These are phyloP conservation scores for Cochlearius cochlearius DNA, from an alignment of 2,113 vertebrate species.

Conservation along the genomic window DNA sequence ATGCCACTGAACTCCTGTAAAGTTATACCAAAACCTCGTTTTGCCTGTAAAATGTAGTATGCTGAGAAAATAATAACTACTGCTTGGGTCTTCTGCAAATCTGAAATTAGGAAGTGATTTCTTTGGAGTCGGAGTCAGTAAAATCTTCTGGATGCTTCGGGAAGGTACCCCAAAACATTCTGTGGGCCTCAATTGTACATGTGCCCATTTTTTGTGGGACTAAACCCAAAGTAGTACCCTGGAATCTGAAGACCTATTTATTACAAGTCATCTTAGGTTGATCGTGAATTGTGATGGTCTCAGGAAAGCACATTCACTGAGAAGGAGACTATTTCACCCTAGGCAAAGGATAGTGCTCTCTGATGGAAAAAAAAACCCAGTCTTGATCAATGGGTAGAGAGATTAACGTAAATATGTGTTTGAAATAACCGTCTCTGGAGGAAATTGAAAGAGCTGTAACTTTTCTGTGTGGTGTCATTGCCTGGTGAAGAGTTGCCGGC, in stretches of 20 bases:
- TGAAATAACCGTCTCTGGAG: background rate
- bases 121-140: background rate
- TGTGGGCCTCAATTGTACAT: background rate
- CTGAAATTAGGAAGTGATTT: background rate
- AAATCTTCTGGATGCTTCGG: background rate
- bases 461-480: background rate
- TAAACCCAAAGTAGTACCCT: background rate
- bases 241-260: background rate
- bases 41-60: background rate
- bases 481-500: background rate
- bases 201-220: background rate
- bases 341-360: background rate
- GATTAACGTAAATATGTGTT: rapidly evolving
- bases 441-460: background rate
- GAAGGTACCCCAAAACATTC: background rate
- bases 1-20: background rate
- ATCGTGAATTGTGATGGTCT: background rate
- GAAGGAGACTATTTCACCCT: background rate
- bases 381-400: background rate
- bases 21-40: background rate
- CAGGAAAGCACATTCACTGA: background rate
- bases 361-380: background rate
- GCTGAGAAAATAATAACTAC: background rate
- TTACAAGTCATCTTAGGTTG: background rate
- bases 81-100: background rate